Evolutionary conservation across 2,888 invertebrate genomes (phyloP), one percentile per base, ranked within the genome.

Genomic region (Apeira syringaria): DNA sequence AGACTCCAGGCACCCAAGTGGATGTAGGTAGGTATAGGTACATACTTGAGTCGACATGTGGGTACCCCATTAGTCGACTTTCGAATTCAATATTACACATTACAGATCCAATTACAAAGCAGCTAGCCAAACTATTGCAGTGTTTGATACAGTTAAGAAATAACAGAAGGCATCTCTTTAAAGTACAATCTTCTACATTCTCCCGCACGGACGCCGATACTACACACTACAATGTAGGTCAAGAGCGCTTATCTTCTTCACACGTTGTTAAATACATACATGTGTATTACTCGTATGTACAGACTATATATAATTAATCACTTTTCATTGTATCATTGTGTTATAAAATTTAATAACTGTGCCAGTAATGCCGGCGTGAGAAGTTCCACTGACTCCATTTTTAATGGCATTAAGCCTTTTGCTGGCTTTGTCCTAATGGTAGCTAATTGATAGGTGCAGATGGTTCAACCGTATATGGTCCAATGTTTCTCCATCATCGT

Each of bases 401-500:
- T 61, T 43, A 59, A 20, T 20, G 20, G 1, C 51, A 49, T 53
- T 41, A 44, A 43, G 50, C 57, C 56, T 45, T 56, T 51, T 53
- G 53, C 48, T 43, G 42, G 44, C 56, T 56, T 63, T 59, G 53
- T 64, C 59, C 57, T 66, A 64, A 66, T 64, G 44, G 56, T 50
- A 54, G 56, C 59, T 74, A 77, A 76, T 75, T 74, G 64, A 69
- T 74, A 64, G 70, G 59, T 71, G 59, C 36, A 56, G 55, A 62
- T 61, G 4, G 18, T 17, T 24, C 6, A 17, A 44, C 56, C 50
- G 56, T 58, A 55, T 67, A 56, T 61, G 61, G 59, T 53, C 50
- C 57, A 54, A 51, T 60, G 61, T 80, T 80, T 68, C 78, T 62
- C 66, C 72, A 77, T 67, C 72, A 77, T 55, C 53, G 53, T 64